These are phyloP conservation scores for Andrena trimmerana DNA, from an alignment of 2,888 invertebrate species.

Conservation along the genomic window DNA sequence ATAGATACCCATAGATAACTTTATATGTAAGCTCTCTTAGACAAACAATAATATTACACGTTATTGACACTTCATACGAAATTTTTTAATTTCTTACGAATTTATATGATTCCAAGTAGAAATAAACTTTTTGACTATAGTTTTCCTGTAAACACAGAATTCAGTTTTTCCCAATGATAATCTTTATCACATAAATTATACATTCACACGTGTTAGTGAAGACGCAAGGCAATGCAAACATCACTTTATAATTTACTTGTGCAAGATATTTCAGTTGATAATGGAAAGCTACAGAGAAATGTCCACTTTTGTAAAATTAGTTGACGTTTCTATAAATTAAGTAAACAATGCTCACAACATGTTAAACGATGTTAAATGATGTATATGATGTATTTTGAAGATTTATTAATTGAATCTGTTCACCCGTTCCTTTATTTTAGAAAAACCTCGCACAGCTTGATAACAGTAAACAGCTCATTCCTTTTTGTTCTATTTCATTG, in stretches of 20 bases:
- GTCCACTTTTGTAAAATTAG: too few species aligned
- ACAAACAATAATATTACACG: too few species aligned
- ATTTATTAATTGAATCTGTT: background rate
- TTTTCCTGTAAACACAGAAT: background rate
- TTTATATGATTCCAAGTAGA: background rate
- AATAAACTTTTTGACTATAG: background rate
- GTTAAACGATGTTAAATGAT: background rate
- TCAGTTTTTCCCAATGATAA: background rate
- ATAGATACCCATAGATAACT: background rate
- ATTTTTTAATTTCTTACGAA: background rate
- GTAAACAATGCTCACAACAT: too few species aligned
- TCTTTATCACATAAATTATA: background rate
- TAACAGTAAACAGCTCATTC: constrained; percentile 22
- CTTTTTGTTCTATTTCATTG: constrained; percentile 1
- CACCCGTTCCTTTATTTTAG: background rate
- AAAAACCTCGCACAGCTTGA: constrained; percentile 9
- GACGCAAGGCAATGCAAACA: constrained; percentile 42
- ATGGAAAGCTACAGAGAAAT: background rate
- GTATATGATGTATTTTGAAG: background rate
- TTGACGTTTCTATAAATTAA: too few species aligned
- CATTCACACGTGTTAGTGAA: constrained; percentile 11
- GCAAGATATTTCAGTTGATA: constrained; percentile 36
- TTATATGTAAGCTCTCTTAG: too few species aligned
- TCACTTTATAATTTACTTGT: constrained; percentile 19
- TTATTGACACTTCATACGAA: background rate